phyloP scores from a whole-genome alignment of 2,113 vertebrate genomes.

The Apistogramma diplotaenia region DNA sequence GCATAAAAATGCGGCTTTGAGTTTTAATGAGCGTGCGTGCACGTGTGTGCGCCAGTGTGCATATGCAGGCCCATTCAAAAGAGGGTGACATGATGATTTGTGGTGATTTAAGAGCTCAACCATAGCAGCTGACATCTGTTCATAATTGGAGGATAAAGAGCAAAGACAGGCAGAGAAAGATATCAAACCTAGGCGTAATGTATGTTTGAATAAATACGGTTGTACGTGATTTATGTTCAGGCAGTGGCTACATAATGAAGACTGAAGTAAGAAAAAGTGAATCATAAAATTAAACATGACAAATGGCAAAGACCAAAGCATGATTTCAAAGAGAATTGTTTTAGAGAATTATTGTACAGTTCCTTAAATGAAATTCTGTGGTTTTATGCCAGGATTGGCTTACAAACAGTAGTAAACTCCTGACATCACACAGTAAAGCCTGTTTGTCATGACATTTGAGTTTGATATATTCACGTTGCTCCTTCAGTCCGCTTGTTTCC shows the following conservation, averaged over 20 bases:
- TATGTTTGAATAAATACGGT: conserved; percentile 25
- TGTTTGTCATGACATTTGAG: background rate
- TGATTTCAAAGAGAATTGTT: background rate
- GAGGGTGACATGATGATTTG: conserved; percentile 78
- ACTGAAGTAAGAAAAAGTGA: conserved; percentile 5
- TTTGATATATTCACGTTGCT: background rate
- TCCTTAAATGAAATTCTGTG: background rate
- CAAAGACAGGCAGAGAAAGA: conserved; percentile 46
- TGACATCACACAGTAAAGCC: background rate
- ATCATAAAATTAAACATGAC: conserved; percentile 4
- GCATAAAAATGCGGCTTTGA: background rate
- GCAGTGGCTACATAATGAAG: background rate
- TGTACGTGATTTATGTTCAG: conserved; percentile 5
- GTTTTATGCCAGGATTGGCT: background rate
- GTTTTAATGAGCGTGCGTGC: background rate
- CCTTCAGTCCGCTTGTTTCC: background rate
- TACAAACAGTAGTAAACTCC: background rate
- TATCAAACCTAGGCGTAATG: conserved; percentile 8
- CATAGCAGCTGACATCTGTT: conserved; percentile 82
- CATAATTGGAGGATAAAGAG: conserved; percentile 76
- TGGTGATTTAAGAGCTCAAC: conserved; percentile 65
- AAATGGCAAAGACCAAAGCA: background rate
- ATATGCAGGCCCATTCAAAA: conserved; percentile 15
- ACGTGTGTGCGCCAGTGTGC: background rate
- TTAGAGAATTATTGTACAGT: background rate